phyloP scores from a whole-genome alignment of 2,113 vertebrate species.

The Calidris pugnax region DNA sequence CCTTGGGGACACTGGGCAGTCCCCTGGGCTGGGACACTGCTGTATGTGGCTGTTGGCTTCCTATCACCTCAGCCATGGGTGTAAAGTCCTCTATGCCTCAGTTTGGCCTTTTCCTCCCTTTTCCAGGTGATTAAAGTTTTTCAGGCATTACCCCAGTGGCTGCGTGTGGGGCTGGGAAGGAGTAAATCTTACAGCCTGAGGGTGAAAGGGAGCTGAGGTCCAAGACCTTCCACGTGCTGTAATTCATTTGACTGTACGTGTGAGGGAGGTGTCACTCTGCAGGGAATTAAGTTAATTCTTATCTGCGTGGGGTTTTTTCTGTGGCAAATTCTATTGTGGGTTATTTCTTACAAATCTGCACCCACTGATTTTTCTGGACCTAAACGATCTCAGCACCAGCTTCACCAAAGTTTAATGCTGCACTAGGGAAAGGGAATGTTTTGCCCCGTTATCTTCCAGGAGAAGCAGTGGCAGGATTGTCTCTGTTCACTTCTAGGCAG shows the following conservation, averaged over 20 bases:
- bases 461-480: background rate
- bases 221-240: background rate
- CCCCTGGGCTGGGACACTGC: background rate
- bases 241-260: accelerated
- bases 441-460: background rate
- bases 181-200: background rate
- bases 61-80: accelerated
- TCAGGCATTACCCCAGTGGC: background rate
- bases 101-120: background rate
- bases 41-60: background rate
- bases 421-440: background rate
- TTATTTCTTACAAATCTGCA: background rate
- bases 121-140: accelerated
- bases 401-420: background rate
- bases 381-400: background rate
- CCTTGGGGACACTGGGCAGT: accelerated
- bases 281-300: background rate
- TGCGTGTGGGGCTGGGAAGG: background rate
- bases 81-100: background rate
- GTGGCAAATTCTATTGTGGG: background rate
- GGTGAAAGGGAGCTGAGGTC: background rate
- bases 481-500: background rate
- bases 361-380: background rate
- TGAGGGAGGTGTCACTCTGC: accelerated
- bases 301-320: background rate